Conservation (phyloP, 2,888 invertebrate genomes). For the Agrochola circellaris region DNA sequence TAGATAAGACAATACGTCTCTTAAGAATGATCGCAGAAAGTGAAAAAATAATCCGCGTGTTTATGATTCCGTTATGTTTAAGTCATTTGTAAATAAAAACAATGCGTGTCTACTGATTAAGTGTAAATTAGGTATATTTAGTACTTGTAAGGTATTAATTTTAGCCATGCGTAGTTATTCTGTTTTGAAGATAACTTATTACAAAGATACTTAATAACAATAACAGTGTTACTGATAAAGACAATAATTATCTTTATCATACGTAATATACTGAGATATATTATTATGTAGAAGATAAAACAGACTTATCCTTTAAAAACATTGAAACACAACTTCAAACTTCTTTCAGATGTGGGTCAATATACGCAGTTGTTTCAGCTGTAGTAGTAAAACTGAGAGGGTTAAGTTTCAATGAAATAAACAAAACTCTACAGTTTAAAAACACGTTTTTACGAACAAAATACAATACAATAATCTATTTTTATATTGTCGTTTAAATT, state of each 20-base stretch:
- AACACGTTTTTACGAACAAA: background rate
- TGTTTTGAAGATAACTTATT: slow-evolving; percentile 1
- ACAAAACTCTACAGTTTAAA: slow-evolving; percentile 1
- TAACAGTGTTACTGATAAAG: slow-evolving; percentile 33
- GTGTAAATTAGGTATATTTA: background rate
- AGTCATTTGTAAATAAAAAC: background rate
- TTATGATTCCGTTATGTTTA: background rate
- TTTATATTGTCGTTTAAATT: slow-evolving; percentile 53
- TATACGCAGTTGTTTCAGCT: background rate
- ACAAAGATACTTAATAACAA: background rate
- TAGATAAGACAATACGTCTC: background rate
- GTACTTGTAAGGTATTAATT: background rate
- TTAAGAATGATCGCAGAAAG: background rate
- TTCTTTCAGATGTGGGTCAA: slow-evolving; percentile 14
- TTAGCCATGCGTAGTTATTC: background rate
- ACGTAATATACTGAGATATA: slow-evolving; percentile 14
- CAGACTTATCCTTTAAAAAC: background rate
- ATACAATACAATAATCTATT: slow-evolving; percentile 33
- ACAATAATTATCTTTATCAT: slow-evolving; percentile 5
- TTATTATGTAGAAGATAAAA: slow-evolving; percentile 17
- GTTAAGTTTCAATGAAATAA: background rate
- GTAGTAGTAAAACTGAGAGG: background rate
- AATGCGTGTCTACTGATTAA: background rate
- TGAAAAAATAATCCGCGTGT: background rate
- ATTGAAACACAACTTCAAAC: slow-evolving; percentile 1